phyloP scores from a whole-genome alignment of 2,113 vertebrate species.

The Myrmecobius fasciatus region DNA sequence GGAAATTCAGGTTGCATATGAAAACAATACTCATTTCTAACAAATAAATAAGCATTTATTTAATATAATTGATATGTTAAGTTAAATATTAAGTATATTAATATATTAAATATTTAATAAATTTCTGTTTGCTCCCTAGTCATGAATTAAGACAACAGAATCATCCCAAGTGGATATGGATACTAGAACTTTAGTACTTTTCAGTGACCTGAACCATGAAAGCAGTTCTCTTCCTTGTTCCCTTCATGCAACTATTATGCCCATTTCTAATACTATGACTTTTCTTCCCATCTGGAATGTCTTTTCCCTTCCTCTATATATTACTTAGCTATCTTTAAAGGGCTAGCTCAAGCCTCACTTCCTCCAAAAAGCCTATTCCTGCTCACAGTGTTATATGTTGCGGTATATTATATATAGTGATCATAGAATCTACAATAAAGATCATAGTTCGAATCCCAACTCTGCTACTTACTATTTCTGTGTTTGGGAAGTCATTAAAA shows the following conservation, averaged over 20 bases:
- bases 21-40: background rate
- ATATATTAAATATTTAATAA: too few species aligned
- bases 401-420: background rate
- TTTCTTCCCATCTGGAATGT: background rate
- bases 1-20: background rate
- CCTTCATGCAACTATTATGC: background rate
- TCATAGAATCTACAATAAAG: background rate
- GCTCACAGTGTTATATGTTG: background rate
- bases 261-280: background rate
- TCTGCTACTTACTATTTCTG: background rate
- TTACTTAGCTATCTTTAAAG: background rate
- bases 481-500: background rate
- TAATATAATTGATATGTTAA: too few species aligned
- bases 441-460: background rate
- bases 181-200: background rate
- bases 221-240: background rate
- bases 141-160: background rate
- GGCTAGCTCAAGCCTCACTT: background rate
- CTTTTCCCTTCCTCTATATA: background rate
- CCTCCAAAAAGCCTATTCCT: background rate
- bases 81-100: too few species aligned
- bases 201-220: background rate
- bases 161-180: background rate
- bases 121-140: background rate
- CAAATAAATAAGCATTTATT: background rate